Evolutionary conservation across 2,113 vertebrate species (phyloP).

Genomic region (Neolamprologus tretocephalus): DNA sequence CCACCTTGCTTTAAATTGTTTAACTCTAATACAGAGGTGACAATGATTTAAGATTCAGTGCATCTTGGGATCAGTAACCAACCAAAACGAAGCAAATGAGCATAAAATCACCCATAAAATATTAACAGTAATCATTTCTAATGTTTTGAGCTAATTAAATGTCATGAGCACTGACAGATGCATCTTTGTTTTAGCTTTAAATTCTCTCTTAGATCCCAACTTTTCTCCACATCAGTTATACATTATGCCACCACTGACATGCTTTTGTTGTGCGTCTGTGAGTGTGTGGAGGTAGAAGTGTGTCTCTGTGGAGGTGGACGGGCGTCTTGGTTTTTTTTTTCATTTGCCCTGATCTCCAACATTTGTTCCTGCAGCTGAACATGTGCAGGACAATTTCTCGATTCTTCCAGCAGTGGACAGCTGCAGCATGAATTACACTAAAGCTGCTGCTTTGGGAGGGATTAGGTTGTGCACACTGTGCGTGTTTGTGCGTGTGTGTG

Average conservation of each 20-base stretch:
- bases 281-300: background rate
- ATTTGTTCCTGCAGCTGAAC: conserved; percentile 90
- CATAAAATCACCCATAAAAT: background rate
- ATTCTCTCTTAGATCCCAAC: background rate
- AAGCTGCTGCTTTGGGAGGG: conserved; percentile 79
- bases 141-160: background rate
- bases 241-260: background rate
- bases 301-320: background rate
- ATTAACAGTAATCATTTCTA: background rate
- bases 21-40: background rate
- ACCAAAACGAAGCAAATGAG: background rate
- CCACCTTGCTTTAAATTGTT: background rate
- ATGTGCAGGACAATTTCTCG: conserved; percentile 80
- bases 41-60: background rate
- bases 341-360: conserved; percentile 73
- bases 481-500: conserved; percentile 5
- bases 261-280: background rate
- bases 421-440: conserved; percentile 85
- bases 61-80: fast-evolving
- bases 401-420: conserved; percentile 86
- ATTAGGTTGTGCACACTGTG: conserved; percentile 66
- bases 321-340: conserved; percentile 59
- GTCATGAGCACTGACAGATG: background rate
- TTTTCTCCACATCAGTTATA: background rate
- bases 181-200: background rate